Evolutionary conservation across 2,888 invertebrate genomes (phyloP), one percentile per base, ranked within the genome.

Genomic region (Acronicta aceris): DNA sequence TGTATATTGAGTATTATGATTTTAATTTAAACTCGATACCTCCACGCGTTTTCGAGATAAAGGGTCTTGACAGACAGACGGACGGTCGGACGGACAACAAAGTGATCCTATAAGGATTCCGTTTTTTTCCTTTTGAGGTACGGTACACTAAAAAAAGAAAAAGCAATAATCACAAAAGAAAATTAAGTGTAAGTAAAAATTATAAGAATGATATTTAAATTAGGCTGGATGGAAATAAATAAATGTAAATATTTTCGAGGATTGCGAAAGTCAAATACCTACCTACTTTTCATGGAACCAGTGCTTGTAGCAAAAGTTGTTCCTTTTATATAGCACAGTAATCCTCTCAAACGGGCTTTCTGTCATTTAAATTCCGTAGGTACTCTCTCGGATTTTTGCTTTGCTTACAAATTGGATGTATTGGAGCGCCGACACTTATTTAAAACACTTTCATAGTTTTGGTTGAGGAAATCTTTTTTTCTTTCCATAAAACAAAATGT

Each of bases 331-430:
- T 56, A 72, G 63, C 55, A 21, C 57, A 30, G 74, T 76, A 79
- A 68, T 70, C 79, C 74, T 46, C 59, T 63, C 49, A 67, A 74
- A 60, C 52, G 53, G 46, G 50, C 57, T 52, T 55, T 64, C 62
- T 65, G 69, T 70, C 71, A 76, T 78, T 78, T 70, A 68, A 66
- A 78, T 76, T 79, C 71, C 16, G 66, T 53, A 41, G 62, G 69
- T 72, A 72, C 57, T 60, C 59, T 21, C 49, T 45, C 47, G 66
- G 62, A 65, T 69, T 67, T 74, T 66, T 65, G 70, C 49, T 50
- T 64, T 65, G 71, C 74, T 67, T 71, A 74, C 65, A 65, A 70
- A 79, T 79, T 65, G 59, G 60, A 58, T 63, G 49, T 65, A 78
- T 78, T 63, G 66, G 50, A 63, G 46, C 48, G 60, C 13, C 46